Conservation (phyloP, 2,113 vertebrate species). For the Mus pahari region DNA sequence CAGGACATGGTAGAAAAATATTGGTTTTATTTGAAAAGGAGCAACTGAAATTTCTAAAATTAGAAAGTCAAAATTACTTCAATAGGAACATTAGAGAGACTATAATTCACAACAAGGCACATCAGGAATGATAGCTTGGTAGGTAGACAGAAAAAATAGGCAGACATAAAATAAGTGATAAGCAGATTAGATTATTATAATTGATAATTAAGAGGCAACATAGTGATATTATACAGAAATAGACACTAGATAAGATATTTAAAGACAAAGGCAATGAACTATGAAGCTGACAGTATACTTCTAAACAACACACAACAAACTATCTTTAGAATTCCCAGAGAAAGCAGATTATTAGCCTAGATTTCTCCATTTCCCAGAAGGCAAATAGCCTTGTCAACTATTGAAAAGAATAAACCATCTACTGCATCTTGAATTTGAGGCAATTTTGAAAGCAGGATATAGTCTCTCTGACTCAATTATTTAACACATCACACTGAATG, state of each 20-base stretch:
- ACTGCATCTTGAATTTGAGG: background rate
- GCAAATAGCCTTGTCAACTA: background rate
- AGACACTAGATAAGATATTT: background rate
- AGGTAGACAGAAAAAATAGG: background rate
- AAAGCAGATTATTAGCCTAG: background rate
- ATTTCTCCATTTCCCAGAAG: background rate
- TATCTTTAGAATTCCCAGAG: background rate
- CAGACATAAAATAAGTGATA: background rate
- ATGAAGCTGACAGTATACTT: conserved; percentile 13
- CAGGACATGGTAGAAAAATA: background rate
- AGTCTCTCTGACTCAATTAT: background rate
- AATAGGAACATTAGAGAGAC: background rate
- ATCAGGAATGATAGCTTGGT: background rate
- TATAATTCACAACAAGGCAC: background rate
- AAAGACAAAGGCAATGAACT: background rate
- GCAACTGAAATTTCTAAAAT: background rate
- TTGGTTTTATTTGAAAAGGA: background rate
- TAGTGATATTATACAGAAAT: background rate
- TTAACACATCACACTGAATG: background rate
- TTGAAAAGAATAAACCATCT: background rate
- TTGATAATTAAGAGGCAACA: background rate
- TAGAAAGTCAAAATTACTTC: conserved; percentile 14
- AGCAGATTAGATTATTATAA: background rate
- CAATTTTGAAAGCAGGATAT: background rate
- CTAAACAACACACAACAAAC: conserved; percentile 12